These are phyloP conservation scores for Myiozetetes cayanensis DNA, from an alignment of 2,113 vertebrate species.

Conservation along the genomic window DNA sequence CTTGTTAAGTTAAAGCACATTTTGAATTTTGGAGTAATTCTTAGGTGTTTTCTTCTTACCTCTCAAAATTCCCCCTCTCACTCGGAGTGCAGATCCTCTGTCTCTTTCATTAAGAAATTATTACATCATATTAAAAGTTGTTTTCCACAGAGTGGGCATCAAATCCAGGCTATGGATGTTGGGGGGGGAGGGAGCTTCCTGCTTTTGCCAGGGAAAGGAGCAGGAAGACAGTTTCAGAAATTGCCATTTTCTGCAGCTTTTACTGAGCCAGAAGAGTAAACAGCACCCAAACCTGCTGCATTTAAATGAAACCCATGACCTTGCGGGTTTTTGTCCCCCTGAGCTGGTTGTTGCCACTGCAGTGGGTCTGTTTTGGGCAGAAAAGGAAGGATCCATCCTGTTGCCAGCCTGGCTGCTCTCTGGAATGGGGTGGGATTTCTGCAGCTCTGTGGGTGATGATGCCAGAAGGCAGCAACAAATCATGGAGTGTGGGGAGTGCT, in stretches of 20 bases:
- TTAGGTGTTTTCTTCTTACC: neutral
- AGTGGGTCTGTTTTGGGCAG: neutral
- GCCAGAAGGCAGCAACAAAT: no score
- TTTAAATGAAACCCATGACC: neutral
- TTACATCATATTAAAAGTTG: neutral
- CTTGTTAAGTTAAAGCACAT: neutral
- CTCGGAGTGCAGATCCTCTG: neutral
- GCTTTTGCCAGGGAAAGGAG: neutral
- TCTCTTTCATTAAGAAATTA: neutral
- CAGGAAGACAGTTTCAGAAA: neutral
- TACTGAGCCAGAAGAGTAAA: neutral
- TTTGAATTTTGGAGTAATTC: neutral
- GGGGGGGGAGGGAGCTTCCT: neutral
- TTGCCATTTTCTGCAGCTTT: neutral
- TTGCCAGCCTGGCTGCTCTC: neutral
- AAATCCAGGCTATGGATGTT: accelerated
- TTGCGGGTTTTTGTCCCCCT: neutral
- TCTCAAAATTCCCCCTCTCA: neutral
- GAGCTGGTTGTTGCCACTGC: neutral
- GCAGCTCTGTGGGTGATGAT: no score
- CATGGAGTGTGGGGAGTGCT: neutral
- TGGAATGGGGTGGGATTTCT: neutral
- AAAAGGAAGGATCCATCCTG: neutral
- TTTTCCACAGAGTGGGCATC: neutral
- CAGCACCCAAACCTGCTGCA: neutral